phyloP scores from a whole-genome alignment of 2,113 vertebrate genomes.

The Python bivittatus region DNA sequence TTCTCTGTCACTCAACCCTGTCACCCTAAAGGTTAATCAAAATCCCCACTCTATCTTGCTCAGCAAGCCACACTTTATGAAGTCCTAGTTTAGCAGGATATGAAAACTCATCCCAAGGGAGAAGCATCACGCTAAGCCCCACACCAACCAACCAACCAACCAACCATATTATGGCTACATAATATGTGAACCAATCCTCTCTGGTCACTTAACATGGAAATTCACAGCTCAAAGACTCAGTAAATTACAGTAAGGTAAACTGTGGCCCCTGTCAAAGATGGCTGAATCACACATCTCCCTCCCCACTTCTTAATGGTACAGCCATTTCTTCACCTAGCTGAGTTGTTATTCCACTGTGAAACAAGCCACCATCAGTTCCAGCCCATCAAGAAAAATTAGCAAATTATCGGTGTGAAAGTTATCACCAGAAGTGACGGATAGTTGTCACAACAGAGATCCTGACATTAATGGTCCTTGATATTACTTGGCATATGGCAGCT shows the following conservation, averaged over 20 bases:
- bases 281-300: background rate
- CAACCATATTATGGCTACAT: background rate
- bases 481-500: background rate
- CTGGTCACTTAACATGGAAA: background rate
- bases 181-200: background rate
- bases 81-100: background rate
- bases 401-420: background rate
- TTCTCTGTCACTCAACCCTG: background rate
- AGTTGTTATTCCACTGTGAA: background rate
- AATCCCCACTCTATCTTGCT: background rate
- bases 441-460: background rate
- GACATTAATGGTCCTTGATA: background rate
- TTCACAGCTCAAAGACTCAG: background rate
- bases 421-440: background rate
- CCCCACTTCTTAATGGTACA: background rate
- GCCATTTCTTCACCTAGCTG: background rate
- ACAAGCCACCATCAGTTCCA: background rate
- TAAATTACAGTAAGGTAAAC: background rate
- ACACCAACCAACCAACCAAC: background rate
- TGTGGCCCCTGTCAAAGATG: background rate
- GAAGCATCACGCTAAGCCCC: background rate
- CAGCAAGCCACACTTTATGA: background rate
- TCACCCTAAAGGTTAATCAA: background rate
- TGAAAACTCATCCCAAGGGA: background rate
- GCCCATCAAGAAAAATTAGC: background rate